Evolutionary conservation across 2,797 vertebrate genomes (phyloP).

Genomic region (Eupleurogrammus muticus): DNA sequence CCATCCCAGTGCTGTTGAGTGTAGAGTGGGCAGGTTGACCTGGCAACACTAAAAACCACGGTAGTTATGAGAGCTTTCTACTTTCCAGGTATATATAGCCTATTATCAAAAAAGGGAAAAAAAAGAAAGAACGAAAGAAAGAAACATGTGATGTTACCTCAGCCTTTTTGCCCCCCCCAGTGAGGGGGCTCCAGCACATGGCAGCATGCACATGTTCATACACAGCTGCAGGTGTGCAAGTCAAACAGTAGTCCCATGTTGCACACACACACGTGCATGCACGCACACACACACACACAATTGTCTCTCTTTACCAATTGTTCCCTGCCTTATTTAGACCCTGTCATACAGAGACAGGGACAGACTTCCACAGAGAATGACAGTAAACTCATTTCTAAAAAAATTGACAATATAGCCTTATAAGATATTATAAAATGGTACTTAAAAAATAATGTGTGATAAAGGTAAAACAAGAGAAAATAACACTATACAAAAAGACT

Average conservation of each 20-base stretch:
- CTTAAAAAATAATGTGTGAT: background rate
- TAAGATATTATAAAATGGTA: background rate
- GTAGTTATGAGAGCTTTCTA: constrained; percentile 73
- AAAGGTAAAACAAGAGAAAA: background rate
- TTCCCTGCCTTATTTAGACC: constrained; percentile 12
- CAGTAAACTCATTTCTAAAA: background rate
- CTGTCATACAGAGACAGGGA: constrained; percentile 6
- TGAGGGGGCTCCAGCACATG: constrained; percentile 67
- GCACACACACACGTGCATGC: too few species aligned
- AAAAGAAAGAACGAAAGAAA: constrained; percentile 22
- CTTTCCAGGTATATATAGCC: constrained; percentile 72
- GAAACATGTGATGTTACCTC: constrained; percentile 67
- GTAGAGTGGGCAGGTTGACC: constrained; percentile 79
- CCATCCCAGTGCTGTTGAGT: constrained; percentile 69
- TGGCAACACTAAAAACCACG: constrained; percentile 72
- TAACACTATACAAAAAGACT: background rate
- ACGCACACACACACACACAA: too few species aligned
- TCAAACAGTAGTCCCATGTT: constrained; percentile 19
- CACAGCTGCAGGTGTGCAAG: constrained; percentile 37
- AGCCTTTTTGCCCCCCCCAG: constrained; percentile 63
- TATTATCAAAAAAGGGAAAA: constrained; percentile 26
- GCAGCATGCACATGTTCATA: constrained; percentile 47
- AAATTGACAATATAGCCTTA: too few species aligned
- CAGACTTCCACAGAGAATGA: background rate
- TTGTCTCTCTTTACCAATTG: constrained; percentile 11